A percentile compares a stretch with the other conserved stretches of the same genome.
These are phyloP conservation scores for Thunnus albacares DNA, from an alignment of 2,797 vertebrate species.

Conservation along the genomic window DNA sequence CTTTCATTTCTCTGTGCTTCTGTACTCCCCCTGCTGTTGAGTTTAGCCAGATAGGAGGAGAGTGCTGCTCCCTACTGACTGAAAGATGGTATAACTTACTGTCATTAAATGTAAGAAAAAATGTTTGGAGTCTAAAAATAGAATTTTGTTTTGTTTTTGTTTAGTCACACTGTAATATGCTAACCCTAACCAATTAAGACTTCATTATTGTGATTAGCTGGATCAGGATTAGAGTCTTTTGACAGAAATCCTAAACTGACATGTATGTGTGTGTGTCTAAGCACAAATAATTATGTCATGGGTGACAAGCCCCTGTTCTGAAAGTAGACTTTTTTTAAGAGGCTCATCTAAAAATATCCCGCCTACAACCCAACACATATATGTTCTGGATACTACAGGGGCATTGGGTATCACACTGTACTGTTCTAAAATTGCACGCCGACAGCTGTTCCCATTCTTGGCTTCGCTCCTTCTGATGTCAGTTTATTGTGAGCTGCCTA, in stretches of 20 bases:
- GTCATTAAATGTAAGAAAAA: not conserved
- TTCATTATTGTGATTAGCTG: not conserved
- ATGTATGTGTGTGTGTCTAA: not conserved
- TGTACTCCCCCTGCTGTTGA: conserved; percentile 40
- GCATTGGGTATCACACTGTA: conserved; percentile 51
- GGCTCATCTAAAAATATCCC: conserved; percentile 65
- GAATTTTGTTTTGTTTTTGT: not conserved
- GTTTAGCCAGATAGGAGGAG: conserved; percentile 19
- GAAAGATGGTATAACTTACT: conserved; percentile 20
- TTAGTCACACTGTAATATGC: not conserved
- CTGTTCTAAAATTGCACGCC: conserved; percentile 72
- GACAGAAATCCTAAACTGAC: not conserved
- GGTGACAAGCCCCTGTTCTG: conserved; percentile 2
- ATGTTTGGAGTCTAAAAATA: not conserved
- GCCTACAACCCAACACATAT: conserved; percentile 27
- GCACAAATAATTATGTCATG: conserved; percentile 30
- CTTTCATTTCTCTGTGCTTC: conserved; percentile 73
- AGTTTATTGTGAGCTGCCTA: conserved; percentile 66
- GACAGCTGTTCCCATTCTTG: conserved; percentile 75
- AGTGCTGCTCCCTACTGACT: conserved; percentile 61
- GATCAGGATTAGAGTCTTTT: not conserved
- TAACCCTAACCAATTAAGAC: not conserved
- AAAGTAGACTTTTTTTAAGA: conserved; percentile 28
- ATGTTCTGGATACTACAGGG: conserved; percentile 43
- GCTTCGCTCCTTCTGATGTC: conserved; percentile 64